Evolutionary conservation across 1,140 invertebrate genomes (phyloP).

Genomic region (Pseudomyrmex dendroicus): DNA sequence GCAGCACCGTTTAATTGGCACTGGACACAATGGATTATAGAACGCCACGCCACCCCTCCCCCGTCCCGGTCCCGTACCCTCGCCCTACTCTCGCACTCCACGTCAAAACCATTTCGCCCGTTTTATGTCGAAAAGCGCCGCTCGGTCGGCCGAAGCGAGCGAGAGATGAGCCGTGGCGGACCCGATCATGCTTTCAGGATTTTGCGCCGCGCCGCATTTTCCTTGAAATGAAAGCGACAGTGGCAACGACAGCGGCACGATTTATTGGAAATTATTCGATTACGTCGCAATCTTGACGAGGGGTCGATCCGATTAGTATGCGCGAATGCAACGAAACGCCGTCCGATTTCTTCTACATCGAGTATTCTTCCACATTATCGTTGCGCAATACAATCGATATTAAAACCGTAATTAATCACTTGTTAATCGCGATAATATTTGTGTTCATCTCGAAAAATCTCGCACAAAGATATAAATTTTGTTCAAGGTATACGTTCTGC

Average conservation of each 20-base stretch:
- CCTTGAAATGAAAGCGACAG: slow-evolving; percentile 44
- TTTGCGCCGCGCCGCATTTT: slow-evolving; percentile 10
- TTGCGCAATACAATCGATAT: not conserved
- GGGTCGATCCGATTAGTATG: slow-evolving; percentile 10
- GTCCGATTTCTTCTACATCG: not conserved
- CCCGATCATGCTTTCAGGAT: slow-evolving; percentile 17
- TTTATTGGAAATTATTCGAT: slow-evolving; percentile 12
- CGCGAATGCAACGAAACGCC: slow-evolving; percentile 15
- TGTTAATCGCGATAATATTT: not conserved
- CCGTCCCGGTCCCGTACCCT: slow-evolving; percentile 15
- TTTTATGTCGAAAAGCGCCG: slow-evolving; percentile 74
- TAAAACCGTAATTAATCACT: not conserved
- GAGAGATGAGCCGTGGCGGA: slow-evolving; percentile 45
- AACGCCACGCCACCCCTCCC: slow-evolving; percentile 68
- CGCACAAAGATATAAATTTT: not conserved
- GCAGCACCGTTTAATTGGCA: slow-evolving; percentile 85
- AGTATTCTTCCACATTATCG: not conserved
- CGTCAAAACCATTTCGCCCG: slow-evolving; percentile 84
- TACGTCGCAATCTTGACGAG: not conserved
- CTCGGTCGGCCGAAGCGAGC: slow-evolving; percentile 34
- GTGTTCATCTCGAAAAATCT: not conserved
- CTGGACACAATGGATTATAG: slow-evolving; percentile 85
- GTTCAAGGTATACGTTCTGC: not conserved
- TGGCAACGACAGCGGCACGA: slow-evolving; percentile 11
- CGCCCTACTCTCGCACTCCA: slow-evolving; percentile 76